These are phyloP conservation scores for Apotomis turbidana DNA, from an alignment of 2,888 invertebrate species.

Conservation along the genomic window DNA sequence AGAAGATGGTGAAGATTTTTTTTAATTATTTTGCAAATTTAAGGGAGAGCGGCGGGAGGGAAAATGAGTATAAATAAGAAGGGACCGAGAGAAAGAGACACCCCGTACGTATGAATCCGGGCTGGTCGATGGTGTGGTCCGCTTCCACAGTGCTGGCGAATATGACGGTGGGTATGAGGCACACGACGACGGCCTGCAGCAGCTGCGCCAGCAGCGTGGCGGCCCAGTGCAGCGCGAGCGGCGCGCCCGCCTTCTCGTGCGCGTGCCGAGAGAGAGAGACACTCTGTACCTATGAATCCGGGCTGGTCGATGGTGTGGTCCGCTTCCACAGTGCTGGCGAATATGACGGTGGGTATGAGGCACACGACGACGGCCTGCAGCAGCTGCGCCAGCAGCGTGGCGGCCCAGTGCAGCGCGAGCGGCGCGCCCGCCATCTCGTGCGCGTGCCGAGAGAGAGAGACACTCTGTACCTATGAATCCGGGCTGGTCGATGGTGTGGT, in stretches of 20 bases:
- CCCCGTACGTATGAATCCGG: constrained; percentile 54
- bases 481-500: too few relatives aligned
- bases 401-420: not conserved
- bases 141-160: constrained; percentile 50
- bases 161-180: constrained; percentile 51
- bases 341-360: constrained; percentile 51
- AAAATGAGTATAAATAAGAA: too few relatives aligned
- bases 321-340: too few relatives aligned
- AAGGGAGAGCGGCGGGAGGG: too few relatives aligned
- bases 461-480: constrained; percentile 51
- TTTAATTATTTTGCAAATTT: too few relatives aligned
- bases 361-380: constrained; percentile 51
- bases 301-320: too few relatives aligned
- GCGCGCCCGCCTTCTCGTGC: constrained; percentile 84
- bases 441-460: too few relatives aligned
- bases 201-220: constrained; percentile 80
- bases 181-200: constrained; percentile 38
- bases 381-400: constrained; percentile 35
- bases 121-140: constrained; percentile 54
- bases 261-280: constrained; percentile 83
- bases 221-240: constrained; percentile 83
- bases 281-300: constrained; percentile 77
- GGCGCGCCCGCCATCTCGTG: not conserved
- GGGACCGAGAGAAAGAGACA: too few relatives aligned
- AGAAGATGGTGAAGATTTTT: too few relatives aligned